Base-by-base conservation (phyloP, 2,797 vertebrate species). In the Jordanella pulchra region DNA sequence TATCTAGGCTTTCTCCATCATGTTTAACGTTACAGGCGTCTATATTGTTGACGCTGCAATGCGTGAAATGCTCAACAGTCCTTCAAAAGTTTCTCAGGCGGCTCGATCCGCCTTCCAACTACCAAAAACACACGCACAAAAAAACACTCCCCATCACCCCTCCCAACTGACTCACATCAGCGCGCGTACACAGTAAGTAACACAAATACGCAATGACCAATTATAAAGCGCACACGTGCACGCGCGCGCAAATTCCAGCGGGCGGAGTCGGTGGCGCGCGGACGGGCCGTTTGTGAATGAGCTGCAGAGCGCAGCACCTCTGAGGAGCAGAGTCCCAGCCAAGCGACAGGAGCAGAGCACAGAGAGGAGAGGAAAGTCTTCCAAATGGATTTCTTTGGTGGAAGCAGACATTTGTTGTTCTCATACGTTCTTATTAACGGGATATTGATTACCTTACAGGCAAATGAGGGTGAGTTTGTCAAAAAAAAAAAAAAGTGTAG, bases 381-480 rank as follows among this genome's bases (percentile, higher is more conserved):
- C 69, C 79, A 87, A 81, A 95, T 95, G 95, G 94, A 94, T 88
- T 90, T 84, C 79, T 85, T 67, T 17, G 27, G 69, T 12, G 89
- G 92, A 87, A 71, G 91, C 79, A 89, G 91, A 84, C 87, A 81
- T 69, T 74, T 92, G 73, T 84, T 95, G 42, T 93, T 94, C 81
- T 86, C 91, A n/a, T 92, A 75, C 72, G 87, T 94, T 5, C 91
- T 95, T 78, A 85, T 95, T 76, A 91, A 92, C 68, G 90, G 90
- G 12, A 89, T 95, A 74, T 82, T 94, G 35, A 91, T 93, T 39
- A 94, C 94, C 14, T 28, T 93, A 44, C 93, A 95, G 67, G 91
- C 89, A 32, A 95, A 93, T 86, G 94, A 95, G 93, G 94, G 95
- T 95, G 86, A 87, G 94, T 25, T 6, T 9, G 47, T 11, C 21